These are phyloP conservation scores for Cerceris ruficornis DNA, from an alignment of 2,888 invertebrate genomes.

Conservation along the genomic window DNA sequence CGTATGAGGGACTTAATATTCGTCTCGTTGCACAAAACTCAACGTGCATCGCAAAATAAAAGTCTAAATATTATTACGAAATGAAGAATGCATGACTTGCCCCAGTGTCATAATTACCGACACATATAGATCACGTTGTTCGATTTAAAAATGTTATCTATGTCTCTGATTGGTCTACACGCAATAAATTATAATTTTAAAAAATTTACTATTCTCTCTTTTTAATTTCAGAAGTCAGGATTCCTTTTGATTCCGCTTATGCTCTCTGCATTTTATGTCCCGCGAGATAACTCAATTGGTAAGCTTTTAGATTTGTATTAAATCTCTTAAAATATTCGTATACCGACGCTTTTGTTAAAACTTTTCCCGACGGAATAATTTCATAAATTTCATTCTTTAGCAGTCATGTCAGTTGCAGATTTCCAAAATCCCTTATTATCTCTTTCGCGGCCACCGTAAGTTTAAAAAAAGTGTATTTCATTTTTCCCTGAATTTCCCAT, in stretches of 20 bases:
- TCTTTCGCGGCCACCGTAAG: constrained; percentile 71
- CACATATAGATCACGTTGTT: too few species aligned
- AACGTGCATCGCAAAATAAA: too few species aligned
- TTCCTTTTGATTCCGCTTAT: constrained; percentile 34
- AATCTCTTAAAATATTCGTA: not conserved
- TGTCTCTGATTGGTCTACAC: too few species aligned
- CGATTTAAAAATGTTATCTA: too few species aligned
- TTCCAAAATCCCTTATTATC: constrained; percentile 59
- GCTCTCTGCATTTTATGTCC: constrained; percentile 57
- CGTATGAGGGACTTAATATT: too few species aligned
- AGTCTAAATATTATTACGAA: too few species aligned
- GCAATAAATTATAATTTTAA: too few species aligned
- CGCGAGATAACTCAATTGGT: constrained; percentile 76
- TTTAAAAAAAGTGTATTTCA: not conserved
- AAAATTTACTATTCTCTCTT: not conserved
- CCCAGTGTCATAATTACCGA: too few species aligned
- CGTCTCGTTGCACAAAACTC: too few species aligned
- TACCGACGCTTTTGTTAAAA: not conserved
- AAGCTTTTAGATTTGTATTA: constrained; percentile 2
- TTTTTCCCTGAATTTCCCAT: not conserved
- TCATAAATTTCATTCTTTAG: constrained; percentile 6
- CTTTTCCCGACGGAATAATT: not conserved
- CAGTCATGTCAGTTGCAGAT: constrained; percentile 56
- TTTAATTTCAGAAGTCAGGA: not conserved
- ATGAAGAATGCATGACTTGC: too few species aligned